These are phyloP conservation scores for Ifrita kowaldi DNA, from an alignment of 2,113 vertebrate species.

Conservation along the genomic window DNA sequence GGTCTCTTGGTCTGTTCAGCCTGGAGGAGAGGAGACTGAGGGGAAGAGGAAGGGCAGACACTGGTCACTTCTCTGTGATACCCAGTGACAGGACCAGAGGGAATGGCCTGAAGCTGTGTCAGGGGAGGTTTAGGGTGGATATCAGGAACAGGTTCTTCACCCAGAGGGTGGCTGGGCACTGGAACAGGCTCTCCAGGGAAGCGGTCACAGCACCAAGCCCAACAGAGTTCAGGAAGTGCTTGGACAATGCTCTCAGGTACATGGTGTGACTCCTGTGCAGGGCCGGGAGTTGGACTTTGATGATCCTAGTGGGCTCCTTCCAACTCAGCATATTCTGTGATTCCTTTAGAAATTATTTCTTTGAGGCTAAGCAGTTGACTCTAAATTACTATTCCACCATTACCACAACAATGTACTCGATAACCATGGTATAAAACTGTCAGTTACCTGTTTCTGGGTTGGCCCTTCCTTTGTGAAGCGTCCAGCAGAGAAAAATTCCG, in stretches of 20 bases:
- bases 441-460: slow-evolving; percentile 88
- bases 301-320: background rate
- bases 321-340: background rate
- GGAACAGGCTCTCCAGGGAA: background rate
- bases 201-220: background rate
- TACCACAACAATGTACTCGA: background rate
- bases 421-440: background rate
- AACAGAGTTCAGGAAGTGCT: fast-evolving
- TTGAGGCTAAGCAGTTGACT: background rate
- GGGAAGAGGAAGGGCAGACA: background rate
- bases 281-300: background rate
- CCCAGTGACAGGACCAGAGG: fast-evolving
- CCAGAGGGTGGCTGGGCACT: fast-evolving
- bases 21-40: background rate
- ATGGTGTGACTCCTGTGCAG: background rate
- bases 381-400: background rate
- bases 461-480: slow-evolving; percentile 87
- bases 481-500: slow-evolving; percentile 91
- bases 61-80: background rate
- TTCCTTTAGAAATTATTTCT: background rate
- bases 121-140: fast-evolving
- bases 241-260: background rate
- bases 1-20: background rate
- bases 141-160: background rate
- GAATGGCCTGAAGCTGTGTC: background rate